Conservation (phyloP, 2,797 vertebrate species). For the Melopsittacus undulatus region DNA sequence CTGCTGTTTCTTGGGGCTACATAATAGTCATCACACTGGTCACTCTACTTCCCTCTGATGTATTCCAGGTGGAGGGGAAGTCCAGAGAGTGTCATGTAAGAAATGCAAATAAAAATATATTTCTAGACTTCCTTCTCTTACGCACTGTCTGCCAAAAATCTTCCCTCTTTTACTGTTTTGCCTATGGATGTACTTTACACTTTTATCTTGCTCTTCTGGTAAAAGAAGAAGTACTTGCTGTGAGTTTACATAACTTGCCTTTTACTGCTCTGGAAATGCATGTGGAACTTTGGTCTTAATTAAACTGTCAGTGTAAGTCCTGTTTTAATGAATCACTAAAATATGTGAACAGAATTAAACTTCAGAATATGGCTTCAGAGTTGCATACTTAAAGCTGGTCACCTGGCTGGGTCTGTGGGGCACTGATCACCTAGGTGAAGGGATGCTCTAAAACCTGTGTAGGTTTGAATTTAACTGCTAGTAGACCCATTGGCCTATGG, state of each 20-base stretch:
- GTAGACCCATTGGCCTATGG: not conserved
- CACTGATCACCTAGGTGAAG: fast-evolving
- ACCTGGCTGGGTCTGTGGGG: not conserved
- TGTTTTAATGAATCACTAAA: conserved; percentile 38
- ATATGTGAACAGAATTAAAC: conserved; percentile 16
- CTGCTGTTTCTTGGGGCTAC: not conserved
- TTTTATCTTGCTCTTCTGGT: conserved; percentile 58
- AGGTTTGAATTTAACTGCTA: not conserved
- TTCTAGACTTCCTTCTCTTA: conserved; percentile 61
- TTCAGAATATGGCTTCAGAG: not conserved
- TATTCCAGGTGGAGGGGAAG: conserved; percentile 56
- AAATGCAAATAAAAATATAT: conserved; percentile 63
- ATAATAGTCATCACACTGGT: conserved; percentile 15
- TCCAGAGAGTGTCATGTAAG: conserved; percentile 41
- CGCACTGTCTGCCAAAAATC: conserved; percentile 37
- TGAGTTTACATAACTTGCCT: conserved; percentile 49
- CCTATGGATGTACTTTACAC: conserved; percentile 37
- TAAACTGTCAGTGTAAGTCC: not conserved
- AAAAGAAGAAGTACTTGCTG: conserved; percentile 64
- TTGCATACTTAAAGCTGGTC: not conserved
- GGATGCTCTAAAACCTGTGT: not conserved
- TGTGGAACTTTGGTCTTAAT: conserved; percentile 50
- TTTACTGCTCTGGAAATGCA: conserved; percentile 42
- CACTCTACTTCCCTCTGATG: conserved; percentile 12
- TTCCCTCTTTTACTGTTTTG: conserved; percentile 52